phyloP scores from a whole-genome alignment of 2,888 invertebrate genomes.

The Aplocera efformata region DNA sequence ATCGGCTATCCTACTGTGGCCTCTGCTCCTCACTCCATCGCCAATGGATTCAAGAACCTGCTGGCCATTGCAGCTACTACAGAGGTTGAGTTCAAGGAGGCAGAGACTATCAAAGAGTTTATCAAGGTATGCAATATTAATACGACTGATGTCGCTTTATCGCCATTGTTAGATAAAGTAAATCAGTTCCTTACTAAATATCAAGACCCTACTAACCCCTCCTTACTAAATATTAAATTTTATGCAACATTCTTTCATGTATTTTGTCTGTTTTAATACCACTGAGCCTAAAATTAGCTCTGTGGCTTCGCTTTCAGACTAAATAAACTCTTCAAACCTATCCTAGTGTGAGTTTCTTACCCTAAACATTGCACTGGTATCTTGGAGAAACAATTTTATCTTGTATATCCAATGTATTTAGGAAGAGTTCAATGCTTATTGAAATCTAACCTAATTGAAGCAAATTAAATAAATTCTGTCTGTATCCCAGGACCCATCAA shows the following conservation, averaged over 20 bases:
- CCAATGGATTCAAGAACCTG: conserved; percentile 98
- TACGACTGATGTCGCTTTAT: too few species aligned
- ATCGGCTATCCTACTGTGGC: conserved; percentile 98
- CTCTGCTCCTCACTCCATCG: conserved; percentile 98
- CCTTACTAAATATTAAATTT: too few species aligned
- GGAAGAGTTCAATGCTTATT: too few species aligned
- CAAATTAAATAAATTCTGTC: conserved; percentile 24
- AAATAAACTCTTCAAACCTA: conserved; percentile 55
- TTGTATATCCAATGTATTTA: neutral
- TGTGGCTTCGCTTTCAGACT: conserved; percentile 63
- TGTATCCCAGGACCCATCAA: conserved; percentile 91
- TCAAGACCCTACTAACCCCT: too few species aligned
- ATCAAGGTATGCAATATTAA: conserved; percentile 84
- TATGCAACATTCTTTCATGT: neutral
- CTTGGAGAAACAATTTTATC: conserved; percentile 48
- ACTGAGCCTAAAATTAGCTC: conserved; percentile 33
- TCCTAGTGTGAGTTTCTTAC: conserved; percentile 51
- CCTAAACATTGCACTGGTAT: conserved; percentile 55
- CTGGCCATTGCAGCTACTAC: conserved; percentile 98
- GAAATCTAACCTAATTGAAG: too few species aligned
- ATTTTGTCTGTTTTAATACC: conserved; percentile 56
- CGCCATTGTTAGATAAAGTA: too few species aligned
- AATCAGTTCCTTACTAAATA: too few species aligned
- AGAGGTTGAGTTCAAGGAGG: conserved; percentile 97
- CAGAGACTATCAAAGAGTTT: conserved; percentile 94